Base-by-base conservation (phyloP, 2,888 invertebrate species). In the Dolichopus griseipennis region DNA sequence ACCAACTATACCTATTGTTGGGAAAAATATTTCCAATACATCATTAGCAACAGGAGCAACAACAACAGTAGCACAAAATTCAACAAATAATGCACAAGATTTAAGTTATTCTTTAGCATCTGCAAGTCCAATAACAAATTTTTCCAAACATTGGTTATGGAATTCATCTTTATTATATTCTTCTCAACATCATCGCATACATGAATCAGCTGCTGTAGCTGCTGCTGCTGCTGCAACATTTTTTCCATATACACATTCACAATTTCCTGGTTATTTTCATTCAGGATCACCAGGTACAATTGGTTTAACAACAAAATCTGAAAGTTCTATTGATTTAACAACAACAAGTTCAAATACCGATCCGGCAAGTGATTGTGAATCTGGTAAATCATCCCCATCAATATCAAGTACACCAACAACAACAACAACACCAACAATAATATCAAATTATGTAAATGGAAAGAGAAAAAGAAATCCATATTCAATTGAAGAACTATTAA, bases 401-500 rank as follows among this genome's bases (percentile, higher is more conserved):
- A 77, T 78, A 0, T 72, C 73, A 18, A 73, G 70, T 22, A 68
- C 71, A 0, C 69, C 69, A 7, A 62, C 64, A n/a, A 22, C 69
- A 20, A 20, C 71, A 18, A 52, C 64, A n/a, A 22, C 69, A 20
- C 18, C 71, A 18, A 52, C 64, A 52, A 78, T 68, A 74, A 76
- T 66, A 76, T 76, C 69, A 76, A 77, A 65, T 75, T 77, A 72
- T 76, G 70, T 66, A n/a, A 67, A 20, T 33, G 68, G 68, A 10
- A 79, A 71, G 33, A 76, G 78, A 21, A 81, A 92, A 78, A 87
- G 89, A 71, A 93, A 92, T 77, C 92, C 93, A 0, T 94, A 93
- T 76, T 93, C 93, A 1, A 94, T 94, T 76, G 93, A 93, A 74
- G 93, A 93, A 76, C 79, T 93, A 10, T 77, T 93, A 37, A 93